These are phyloP conservation scores for Diadromus collaris DNA, from an alignment of 2,888 invertebrate genomes.

Conservation along the genomic window DNA sequence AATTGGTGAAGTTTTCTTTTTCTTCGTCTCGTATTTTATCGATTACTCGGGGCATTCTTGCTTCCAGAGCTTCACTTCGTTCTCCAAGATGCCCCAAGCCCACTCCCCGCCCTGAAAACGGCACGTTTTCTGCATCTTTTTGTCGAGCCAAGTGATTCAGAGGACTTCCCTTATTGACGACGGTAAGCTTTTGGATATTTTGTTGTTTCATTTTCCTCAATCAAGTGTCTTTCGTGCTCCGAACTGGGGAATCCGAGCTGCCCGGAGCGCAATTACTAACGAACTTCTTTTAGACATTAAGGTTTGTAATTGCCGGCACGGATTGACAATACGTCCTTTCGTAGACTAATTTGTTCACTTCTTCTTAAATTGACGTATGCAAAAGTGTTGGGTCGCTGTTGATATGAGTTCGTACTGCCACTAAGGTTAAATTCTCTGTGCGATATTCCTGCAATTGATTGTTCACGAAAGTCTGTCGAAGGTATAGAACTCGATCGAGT, in stretches of 20 bases:
- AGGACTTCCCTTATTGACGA: background rate
- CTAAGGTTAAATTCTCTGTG: background rate
- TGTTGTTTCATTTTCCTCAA: background rate
- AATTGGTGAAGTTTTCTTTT: background rate
- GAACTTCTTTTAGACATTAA: too few relatives aligned
- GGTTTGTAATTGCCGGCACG: too few relatives aligned
- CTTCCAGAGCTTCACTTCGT: too few relatives aligned
- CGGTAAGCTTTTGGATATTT: background rate
- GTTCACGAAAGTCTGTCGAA: constrained; percentile 15
- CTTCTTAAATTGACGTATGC: background rate
- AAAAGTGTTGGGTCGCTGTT: background rate
- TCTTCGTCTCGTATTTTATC: background rate
- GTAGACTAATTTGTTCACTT: too few relatives aligned
- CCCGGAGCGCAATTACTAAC: too few relatives aligned
- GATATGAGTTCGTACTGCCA: background rate
- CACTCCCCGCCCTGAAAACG: too few relatives aligned
- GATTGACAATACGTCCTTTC: too few relatives aligned
- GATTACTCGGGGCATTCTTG: background rate
- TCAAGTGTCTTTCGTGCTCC: too few relatives aligned
- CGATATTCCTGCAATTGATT: constrained; percentile 13
- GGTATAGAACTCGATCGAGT: constrained; percentile 28
- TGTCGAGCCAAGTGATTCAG: background rate
- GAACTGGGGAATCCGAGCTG: too few relatives aligned
- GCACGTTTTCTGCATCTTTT: background rate
- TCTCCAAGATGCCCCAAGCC: background rate